phyloP scores from a whole-genome alignment of 2,888 invertebrate genomes.

The Suillia variegata region DNA sequence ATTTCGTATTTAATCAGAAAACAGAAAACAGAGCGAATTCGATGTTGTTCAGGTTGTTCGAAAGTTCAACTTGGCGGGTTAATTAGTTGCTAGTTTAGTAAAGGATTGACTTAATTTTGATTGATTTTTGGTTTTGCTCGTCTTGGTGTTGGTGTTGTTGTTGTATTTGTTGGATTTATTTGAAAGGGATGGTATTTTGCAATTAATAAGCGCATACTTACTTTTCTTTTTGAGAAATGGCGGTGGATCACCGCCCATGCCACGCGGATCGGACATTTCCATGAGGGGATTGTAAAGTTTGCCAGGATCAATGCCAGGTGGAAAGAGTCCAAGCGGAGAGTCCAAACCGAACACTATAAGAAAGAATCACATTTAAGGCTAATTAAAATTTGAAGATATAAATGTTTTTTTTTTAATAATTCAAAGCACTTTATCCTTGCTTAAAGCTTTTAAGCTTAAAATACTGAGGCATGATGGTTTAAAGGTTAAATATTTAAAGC shows the following conservation, averaged over 20 bases:
- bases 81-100: constrained; percentile 44
- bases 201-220: constrained; percentile 63
- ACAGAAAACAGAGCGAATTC: constrained; percentile 3
- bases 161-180: constrained; percentile 22
- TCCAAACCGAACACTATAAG: constrained; percentile 77
- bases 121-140: constrained; percentile 5
- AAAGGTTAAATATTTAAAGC: too few species aligned
- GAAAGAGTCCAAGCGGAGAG: constrained; percentile 75
- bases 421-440: background rate
- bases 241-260: constrained; percentile 70
- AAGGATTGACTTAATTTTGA: constrained; percentile 18
- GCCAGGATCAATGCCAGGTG: constrained; percentile 75
- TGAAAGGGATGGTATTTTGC: constrained; percentile 11
- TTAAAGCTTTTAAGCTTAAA: too few species aligned
- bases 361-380: background rate
- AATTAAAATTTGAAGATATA: background rate
- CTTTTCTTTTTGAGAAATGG: constrained; percentile 81
- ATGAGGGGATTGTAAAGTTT: constrained; percentile 75
- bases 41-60: background rate
- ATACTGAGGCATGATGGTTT: too few species aligned
- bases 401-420: too few species aligned
- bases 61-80: constrained; percentile 39
- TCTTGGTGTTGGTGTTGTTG: constrained; percentile 1
- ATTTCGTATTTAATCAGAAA: too few species aligned
- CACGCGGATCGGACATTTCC: constrained; percentile 75